Conservation (phyloP, 2,888 invertebrate genomes). For the Cosmopolites sordidus region DNA sequence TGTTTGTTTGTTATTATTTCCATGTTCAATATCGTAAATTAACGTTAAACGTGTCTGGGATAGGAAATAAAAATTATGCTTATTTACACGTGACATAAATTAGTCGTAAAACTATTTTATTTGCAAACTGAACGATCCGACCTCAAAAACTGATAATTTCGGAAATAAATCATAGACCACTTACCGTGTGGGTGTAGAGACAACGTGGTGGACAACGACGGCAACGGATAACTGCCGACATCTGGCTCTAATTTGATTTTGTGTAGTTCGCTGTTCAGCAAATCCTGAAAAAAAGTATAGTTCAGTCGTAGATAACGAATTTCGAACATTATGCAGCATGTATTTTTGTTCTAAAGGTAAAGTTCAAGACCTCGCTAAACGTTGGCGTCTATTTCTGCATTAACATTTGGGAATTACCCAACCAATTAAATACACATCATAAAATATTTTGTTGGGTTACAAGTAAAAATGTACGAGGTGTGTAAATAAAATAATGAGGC, state of each 20-base stretch:
- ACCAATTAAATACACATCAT: too few relatives aligned
- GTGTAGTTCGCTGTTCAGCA: constrained; percentile 39
- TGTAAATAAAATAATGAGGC: too few relatives aligned
- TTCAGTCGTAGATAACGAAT: too few relatives aligned
- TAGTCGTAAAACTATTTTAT: constrained; percentile 2
- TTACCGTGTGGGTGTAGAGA: constrained; percentile 41
- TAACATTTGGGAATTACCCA: too few relatives aligned
- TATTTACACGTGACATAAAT: neutral
- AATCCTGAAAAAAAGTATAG: constrained; percentile 39
- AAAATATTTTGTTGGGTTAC: too few relatives aligned
- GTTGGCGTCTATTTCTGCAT: neutral
- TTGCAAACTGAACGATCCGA: neutral
- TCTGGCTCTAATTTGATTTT: constrained; percentile 46
- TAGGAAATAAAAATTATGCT: too few relatives aligned
- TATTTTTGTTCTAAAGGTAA: neutral
- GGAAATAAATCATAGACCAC: constrained; percentile 14
- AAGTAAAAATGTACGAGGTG: too few relatives aligned
- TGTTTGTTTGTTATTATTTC: too few relatives aligned
- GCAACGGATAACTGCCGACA: constrained; percentile 37
- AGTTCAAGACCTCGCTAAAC: neutral
- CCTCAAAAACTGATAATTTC: constrained; percentile 3
- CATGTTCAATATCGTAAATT: too few relatives aligned
- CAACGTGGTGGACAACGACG: constrained; percentile 37
- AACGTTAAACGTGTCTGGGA: too few relatives aligned
- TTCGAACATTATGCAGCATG: neutral